Evolutionary conservation across 2,113 vertebrate species (phyloP).

Genomic region (Siniperca chuatsi): DNA sequence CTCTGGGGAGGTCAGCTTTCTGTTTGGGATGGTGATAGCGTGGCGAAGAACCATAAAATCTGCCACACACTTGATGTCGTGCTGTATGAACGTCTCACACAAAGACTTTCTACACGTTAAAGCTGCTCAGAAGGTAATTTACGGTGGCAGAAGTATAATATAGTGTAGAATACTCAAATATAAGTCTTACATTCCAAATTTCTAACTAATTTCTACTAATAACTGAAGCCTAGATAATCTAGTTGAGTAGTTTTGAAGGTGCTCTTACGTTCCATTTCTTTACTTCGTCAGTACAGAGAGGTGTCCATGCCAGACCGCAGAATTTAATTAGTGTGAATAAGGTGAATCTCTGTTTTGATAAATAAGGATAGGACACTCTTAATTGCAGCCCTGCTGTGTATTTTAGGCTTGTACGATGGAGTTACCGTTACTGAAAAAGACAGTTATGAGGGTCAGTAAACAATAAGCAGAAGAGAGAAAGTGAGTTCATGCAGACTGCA

Average conservation of each 20-base stretch:
- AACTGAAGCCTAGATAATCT: too few species aligned
- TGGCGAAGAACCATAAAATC: not conserved
- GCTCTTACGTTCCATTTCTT: not conserved
- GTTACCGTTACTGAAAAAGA: not conserved
- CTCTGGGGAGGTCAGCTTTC: not conserved
- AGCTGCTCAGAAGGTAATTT: not conserved
- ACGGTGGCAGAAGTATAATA: not conserved
- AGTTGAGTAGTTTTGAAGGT: not conserved
- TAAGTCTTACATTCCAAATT: too few species aligned
- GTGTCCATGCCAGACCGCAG: not conserved
- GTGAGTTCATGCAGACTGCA: not conserved
- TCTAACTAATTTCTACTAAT: too few species aligned
- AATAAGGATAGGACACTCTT: not conserved
- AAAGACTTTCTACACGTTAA: not conserved
- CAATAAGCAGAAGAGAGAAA: not conserved
- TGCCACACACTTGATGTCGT: not conserved
- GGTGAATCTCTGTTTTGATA: not conserved
- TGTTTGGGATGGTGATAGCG: not conserved
- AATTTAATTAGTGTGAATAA: slow-evolving; percentile 2
- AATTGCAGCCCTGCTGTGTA: slow-evolving; percentile 20
- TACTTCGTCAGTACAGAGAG: not conserved
- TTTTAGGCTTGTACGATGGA: not conserved
- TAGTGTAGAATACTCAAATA: not conserved
- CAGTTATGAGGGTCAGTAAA: not conserved
- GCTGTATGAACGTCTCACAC: not conserved